These are phyloP conservation scores for Eurystomus glaucurus DNA, from an alignment of 2,797 vertebrate genomes.

Conservation along the genomic window DNA sequence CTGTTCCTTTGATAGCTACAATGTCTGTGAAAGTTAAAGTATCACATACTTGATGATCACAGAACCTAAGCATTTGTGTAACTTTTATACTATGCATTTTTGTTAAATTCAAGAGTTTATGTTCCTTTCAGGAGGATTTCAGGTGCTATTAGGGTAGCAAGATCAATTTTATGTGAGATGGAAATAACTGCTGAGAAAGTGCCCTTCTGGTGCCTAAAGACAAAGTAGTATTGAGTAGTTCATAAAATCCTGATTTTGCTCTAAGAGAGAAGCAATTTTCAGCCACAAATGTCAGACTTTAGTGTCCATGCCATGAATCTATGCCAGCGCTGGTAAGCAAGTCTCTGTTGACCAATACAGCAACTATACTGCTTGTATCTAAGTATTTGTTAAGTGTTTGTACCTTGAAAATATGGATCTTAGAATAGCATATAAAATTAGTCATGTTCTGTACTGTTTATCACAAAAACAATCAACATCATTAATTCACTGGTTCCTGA, in stretches of 20 bases:
- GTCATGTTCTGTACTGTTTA: background rate
- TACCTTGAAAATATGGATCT: background rate
- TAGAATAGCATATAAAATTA: background rate
- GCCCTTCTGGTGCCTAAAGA: background rate
- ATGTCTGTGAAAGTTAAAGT: background rate
- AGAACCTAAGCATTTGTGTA: background rate
- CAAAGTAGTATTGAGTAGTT: constrained; percentile 14
- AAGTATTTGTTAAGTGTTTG: background rate
- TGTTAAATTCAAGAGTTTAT: background rate
- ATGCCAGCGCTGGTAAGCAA: background rate
- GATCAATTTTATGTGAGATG: background rate
- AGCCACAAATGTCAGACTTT: constrained; percentile 22
- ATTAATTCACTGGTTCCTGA: background rate
- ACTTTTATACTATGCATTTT: background rate
- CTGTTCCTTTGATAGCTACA: background rate
- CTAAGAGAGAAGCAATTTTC: constrained; percentile 16
- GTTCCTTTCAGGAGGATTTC: background rate
- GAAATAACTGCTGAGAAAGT: constrained; percentile 2
- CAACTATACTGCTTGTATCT: background rate
- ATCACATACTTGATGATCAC: background rate
- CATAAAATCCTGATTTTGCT: constrained; percentile 28
- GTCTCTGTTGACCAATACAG: background rate
- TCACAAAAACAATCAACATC: background rate
- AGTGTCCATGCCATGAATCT: background rate
- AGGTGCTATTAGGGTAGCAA: background rate